phyloP scores from a whole-genome alignment of 1,140 invertebrate species.

The Pogonomyrmex barbatus region DNA sequence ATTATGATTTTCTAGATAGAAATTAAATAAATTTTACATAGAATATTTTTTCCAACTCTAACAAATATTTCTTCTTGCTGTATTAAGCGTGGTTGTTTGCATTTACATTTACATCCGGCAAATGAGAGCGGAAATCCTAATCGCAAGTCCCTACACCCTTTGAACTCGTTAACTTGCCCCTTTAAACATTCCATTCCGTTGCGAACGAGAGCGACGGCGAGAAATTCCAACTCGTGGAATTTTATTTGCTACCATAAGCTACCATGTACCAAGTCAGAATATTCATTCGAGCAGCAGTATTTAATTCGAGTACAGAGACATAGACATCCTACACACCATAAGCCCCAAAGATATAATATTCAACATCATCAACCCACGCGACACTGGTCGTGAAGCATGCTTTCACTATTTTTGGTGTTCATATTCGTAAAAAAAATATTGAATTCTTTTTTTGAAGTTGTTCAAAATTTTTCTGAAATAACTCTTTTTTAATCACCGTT shows the following conservation, averaged over 20 bases:
- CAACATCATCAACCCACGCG: neutral
- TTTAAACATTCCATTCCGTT: conserved; percentile 36
- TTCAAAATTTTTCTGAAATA: neutral
- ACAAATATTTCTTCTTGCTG: neutral
- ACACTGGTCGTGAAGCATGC: neutral
- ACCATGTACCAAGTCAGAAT: neutral
- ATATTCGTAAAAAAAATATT: neutral
- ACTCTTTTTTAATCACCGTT: neutral
- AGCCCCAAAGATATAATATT: conserved; percentile 12
- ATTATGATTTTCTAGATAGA: neutral
- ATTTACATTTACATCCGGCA: conserved; percentile 10
- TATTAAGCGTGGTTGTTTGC: neutral
- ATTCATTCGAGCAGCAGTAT: conserved; percentile 43
- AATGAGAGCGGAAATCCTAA: conserved; percentile 16
- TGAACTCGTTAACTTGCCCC: conserved; percentile 17
- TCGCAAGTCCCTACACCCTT: neutral
- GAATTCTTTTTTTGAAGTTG: neutral
- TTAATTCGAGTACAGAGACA: conserved; percentile 3
- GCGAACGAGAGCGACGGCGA: neutral
- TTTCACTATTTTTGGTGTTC: neutral
- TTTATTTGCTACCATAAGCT: conserved; percentile 37
- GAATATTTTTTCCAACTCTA: neutral
- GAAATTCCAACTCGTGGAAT: conserved; percentile 28
- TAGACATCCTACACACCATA: neutral
- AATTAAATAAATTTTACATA: neutral